Base-by-base conservation (phyloP, 2,113 vertebrate genomes). In the Gopherus evgoodei region DNA sequence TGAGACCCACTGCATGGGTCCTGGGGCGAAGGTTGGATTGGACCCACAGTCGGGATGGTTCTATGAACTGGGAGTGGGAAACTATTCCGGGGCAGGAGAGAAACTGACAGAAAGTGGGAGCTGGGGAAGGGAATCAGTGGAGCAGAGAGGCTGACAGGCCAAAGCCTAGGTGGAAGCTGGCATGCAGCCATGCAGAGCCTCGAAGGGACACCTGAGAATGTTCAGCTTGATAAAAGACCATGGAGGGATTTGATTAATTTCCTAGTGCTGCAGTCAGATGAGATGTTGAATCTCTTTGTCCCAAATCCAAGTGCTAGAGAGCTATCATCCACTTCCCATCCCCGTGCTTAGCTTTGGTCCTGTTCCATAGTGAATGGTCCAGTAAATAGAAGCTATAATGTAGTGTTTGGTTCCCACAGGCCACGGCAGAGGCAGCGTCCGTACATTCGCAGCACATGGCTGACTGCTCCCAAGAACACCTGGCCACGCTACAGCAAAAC, bases 401-500 rank as follows among this genome's bases (percentile, higher is more conserved):
- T 52, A 0, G 1, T 89, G 59, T 89, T 85, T 1, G 94, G 2
- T 75, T 80, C 90, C 87, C 86, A 4, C 94, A 99, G 99, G 97
- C 98, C 98, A 0, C 97, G 99, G 87, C 99, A 99, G 13, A 98
- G 99, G 96, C 99, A 99, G 97, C 98, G 99, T 11, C 98, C 98
- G 84, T 98, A 99, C 54, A 97, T 99, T 91, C 98, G 99, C 52
- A 99, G 98, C 97, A 99, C 98, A 0, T 99, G 99, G 99, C 98
- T 99, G 93, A 99, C 99, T 0, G 97, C 97, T 59, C 99, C 98
- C 11, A 99, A 99, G 97, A 99, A 98, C 90, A 99, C 99, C 8
- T 99, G 99, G 99, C 99, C 99, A 42, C 99, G 99, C 80, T 99
- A 99, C 92, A 99, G 98, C 97, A 99, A 98, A 88, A 99, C 99